These are phyloP conservation scores for Endotricha flammealis DNA, from an alignment of 2,888 invertebrate genomes.

Conservation along the genomic window DNA sequence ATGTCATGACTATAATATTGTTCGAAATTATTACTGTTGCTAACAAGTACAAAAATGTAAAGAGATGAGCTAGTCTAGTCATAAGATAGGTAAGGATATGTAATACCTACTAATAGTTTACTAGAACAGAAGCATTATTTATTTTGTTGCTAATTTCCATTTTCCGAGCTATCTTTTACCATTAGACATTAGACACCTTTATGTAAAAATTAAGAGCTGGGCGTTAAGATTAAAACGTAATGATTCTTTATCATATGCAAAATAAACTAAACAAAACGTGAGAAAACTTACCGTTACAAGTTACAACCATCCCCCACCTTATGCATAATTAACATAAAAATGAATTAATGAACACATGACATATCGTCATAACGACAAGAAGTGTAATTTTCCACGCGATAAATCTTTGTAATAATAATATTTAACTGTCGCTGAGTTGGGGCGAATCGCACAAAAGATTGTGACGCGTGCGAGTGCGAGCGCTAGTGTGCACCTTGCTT, in stretches of 20 bases:
- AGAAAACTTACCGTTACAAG: conserved; percentile 33
- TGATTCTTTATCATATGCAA: neutral
- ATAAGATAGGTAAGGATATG: no score
- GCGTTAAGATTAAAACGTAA: no score
- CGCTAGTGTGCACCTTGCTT: conserved; percentile 62
- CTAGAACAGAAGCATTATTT: no score
- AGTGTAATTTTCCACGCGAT: conserved; percentile 76
- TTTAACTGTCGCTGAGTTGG: conserved; percentile 48
- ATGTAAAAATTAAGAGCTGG: no score
- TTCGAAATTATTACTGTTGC: no score
- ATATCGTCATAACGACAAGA: conserved; percentile 66
- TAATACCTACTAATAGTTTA: no score
- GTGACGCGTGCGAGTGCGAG: conserved; percentile 49
- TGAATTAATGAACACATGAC: conserved; percentile 71
- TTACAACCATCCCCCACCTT: conserved; percentile 33
- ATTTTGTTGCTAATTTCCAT: no score
- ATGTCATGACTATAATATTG: no score
- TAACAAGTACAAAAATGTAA: no score
- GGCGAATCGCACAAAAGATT: conserved; percentile 42
- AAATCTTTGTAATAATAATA: conserved; percentile 75
- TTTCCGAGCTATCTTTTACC: no score
- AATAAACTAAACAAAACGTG: neutral
- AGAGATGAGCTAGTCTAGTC: no score
- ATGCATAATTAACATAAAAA: conserved; percentile 69
- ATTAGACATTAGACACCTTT: no score